Conservation (phyloP, 1,140 invertebrate genomes). For the Zaprionus inermis region DNA sequence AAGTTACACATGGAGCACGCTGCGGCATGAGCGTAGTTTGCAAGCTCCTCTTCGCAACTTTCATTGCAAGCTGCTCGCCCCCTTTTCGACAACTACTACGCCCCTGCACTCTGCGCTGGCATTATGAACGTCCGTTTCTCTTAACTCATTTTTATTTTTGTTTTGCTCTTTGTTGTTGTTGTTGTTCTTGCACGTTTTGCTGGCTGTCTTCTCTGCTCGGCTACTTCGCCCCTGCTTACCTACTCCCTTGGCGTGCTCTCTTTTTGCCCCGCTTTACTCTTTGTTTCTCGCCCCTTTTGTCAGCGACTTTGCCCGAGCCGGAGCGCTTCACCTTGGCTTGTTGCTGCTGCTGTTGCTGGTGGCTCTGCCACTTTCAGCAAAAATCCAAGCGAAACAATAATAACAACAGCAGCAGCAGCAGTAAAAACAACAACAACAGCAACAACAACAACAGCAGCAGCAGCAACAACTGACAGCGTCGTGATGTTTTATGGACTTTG, state of each 20-base stretch:
- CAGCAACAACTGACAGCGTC: constrained; percentile 53
- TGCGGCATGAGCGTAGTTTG: background rate
- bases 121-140: constrained; percentile 67
- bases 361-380: constrained; percentile 70
- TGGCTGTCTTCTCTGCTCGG: constrained; percentile 19
- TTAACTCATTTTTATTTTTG: constrained; percentile 75
- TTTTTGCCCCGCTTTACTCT: background rate
- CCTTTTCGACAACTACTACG: background rate
- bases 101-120: constrained; percentile 26
- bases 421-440: constrained; percentile 47
- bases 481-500: constrained; percentile 79
- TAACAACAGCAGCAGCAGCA: constrained; percentile 46
- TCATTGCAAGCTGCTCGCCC: background rate
- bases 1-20: constrained; percentile 22
- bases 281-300: background rate
- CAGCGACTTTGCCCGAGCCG: background rate
- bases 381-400: constrained; percentile 67
- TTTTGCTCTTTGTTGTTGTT: constrained; percentile 51
- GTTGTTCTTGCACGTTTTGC: constrained; percentile 61
- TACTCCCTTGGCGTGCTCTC: background rate
- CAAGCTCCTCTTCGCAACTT: background rate
- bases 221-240: constrained; percentile 2
- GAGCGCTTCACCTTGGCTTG: constrained; percentile 69
- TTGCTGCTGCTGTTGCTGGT: constrained; percentile 34
- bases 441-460: constrained; percentile 47